These are phyloP conservation scores for Cotesia chilonis DNA, from an alignment of 1,140 invertebrate genomes.

Conservation along the genomic window DNA sequence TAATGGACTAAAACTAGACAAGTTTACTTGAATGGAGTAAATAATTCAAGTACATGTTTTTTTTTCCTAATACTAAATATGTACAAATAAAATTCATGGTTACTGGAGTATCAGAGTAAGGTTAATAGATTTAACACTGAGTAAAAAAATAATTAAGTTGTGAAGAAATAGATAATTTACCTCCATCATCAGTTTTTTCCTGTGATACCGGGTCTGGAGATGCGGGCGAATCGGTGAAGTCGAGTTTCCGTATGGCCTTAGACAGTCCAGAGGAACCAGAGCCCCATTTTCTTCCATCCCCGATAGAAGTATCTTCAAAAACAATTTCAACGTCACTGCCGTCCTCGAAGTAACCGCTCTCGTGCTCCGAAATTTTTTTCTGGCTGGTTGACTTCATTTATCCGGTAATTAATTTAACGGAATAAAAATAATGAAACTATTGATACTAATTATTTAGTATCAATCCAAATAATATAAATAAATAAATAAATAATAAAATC, in stretches of 20 bases:
- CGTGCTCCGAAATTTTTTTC: slow-evolving; percentile 56
- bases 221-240: slow-evolving; percentile 48
- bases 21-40: too few relatives aligned
- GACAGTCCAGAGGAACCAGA: slow-evolving; percentile 44
- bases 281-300: slow-evolving; percentile 39
- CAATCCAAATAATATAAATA: neutral
- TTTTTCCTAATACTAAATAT: neutral
- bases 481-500: slow-evolving; percentile 4
- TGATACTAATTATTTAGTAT: neutral
- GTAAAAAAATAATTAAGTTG: neutral
- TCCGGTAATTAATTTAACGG: too few relatives aligned
- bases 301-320: slow-evolving; percentile 37
- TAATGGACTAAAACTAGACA: too few relatives aligned
- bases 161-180: slow-evolving; percentile 32
- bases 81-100: neutral
- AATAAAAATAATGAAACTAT: too few relatives aligned
- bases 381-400: too few relatives aligned
- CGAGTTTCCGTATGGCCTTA: slow-evolving; percentile 48
- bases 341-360: slow-evolving; percentile 59
- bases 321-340: slow-evolving; percentile 51
- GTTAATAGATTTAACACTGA: neutral
- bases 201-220: slow-evolving; percentile 46
- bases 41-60: neutral
- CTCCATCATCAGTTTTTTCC: slow-evolving; percentile 38
- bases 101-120: neutral